Base-by-base conservation (phyloP, 2,113 vertebrate species). In the Rhinogobius similis region DNA sequence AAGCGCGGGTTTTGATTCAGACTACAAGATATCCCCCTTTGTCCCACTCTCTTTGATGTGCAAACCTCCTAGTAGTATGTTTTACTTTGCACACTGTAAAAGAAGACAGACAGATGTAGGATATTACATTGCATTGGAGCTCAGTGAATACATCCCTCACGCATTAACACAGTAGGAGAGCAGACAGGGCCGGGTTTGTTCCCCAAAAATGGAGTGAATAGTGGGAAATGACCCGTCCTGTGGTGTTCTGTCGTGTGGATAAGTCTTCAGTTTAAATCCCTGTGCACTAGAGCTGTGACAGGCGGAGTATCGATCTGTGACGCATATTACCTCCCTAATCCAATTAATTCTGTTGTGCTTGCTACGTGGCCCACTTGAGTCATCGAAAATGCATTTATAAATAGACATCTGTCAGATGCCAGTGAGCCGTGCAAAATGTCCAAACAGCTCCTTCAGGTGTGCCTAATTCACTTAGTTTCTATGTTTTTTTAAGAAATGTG, bases 261-360 rank as follows among this genome's bases (percentile, higher is more conserved):
- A 73, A 61, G 72, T 75, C 46, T 70, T 63, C 68, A 70, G 76
- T 82, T 80, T 86, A 46, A 75, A 72, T 76, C 61, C 55, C 63
- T 58, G 68, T 85, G 71, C 65, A 62, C 77, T 84, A 70, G 80
- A 81, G 75, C 72, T 67, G 62, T 73, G 75, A 72, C 69, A 72
- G 26, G 70, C 10, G 55, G 12, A 38, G 36, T 76, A 87, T 92
- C 73, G 87, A 92, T 92, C 87, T 84, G 73, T 91, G 90, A 90
- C 71, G 83, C 87, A 87, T 85, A 84, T 85, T 81, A 79, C 71
- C 71, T 23, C 55, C 68, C 68, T 92, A 88, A 90, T 91, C 90
- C 90, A 89, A 78, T 93, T 90, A 82, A 81, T 86, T 82, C 70
- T 66, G 68, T 86, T 84, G 78, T 23, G 61, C 85, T 77, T 77